These are phyloP conservation scores for Isurus oxyrinchus DNA, from an alignment of 2,113 vertebrate genomes.

Conservation along the genomic window DNA sequence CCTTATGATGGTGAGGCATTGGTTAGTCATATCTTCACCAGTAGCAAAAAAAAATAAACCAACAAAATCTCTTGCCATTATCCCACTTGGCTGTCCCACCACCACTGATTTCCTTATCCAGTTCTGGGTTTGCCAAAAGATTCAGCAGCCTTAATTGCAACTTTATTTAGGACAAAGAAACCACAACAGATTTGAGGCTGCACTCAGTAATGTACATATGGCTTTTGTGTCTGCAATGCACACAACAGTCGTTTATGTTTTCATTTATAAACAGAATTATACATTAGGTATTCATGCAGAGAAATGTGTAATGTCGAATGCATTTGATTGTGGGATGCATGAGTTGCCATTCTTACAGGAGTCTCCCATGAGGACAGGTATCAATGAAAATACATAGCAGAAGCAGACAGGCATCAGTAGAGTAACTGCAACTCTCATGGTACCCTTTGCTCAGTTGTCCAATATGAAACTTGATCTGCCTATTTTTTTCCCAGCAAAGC, in stretches of 20 bases:
- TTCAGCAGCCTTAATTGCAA: no score
- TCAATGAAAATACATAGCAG: background rate
- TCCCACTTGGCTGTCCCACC: background rate
- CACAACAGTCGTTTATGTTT: background rate
- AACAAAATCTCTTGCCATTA: background rate
- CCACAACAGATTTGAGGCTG: background rate
- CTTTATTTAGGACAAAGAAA: background rate
- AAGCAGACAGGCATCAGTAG: constrained; percentile 25
- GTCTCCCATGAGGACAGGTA: background rate
- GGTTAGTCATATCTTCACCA: background rate
- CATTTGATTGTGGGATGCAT: background rate
- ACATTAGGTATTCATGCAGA: background rate
- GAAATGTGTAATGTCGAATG: background rate
- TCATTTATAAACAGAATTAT: constrained; percentile 2
- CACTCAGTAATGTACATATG: background rate
- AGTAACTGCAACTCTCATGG: background rate
- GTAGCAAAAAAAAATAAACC: background rate
- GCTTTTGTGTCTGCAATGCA: background rate
- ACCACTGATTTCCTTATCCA: background rate
- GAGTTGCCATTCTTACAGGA: background rate
- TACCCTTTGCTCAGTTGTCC: background rate
- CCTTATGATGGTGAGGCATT: background rate
- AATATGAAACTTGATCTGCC: background rate
- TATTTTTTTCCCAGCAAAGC: background rate
- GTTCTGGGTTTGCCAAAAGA: background rate